These are phyloP conservation scores for Mystacornis crossleyi DNA, from an alignment of 2,113 vertebrate species.

Conservation along the genomic window DNA sequence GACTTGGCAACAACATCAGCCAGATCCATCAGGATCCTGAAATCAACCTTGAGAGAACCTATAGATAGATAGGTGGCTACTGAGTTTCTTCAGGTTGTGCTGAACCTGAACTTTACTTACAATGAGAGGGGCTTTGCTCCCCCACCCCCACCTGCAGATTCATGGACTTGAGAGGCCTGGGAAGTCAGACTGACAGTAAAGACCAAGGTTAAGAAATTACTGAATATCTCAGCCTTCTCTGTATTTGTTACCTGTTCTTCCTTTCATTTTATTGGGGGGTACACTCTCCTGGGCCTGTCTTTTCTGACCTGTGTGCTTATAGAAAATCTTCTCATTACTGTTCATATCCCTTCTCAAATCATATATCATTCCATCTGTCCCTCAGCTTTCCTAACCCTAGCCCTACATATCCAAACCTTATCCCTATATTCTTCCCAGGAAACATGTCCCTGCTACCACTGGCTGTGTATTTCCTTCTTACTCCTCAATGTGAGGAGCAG, in stretches of 20 bases:
- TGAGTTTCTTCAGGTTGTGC: background rate
- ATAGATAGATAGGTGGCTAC: too few relatives aligned
- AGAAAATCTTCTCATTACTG: background rate
- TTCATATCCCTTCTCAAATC: background rate
- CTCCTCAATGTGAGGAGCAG: background rate
- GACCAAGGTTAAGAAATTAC: background rate
- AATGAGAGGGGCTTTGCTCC: background rate
- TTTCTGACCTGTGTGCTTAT: background rate
- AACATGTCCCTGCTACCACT: background rate
- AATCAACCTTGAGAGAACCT: background rate
- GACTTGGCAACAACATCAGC: background rate
- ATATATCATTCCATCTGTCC: background rate
- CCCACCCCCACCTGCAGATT: accelerated
- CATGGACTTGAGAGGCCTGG: background rate
- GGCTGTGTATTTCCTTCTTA: background rate
- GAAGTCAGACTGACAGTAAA: background rate
- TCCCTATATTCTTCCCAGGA: background rate
- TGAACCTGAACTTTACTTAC: too few relatives aligned
- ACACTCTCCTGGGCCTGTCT: background rate
- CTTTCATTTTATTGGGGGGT: background rate
- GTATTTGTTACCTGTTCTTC: background rate
- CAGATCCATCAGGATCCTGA: background rate
- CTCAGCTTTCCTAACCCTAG: background rate
- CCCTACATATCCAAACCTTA: too few relatives aligned
- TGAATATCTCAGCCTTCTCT: background rate